Evolutionary conservation across 2,797 vertebrate genomes (phyloP).

Genomic region (Alauda arvensis): DNA sequence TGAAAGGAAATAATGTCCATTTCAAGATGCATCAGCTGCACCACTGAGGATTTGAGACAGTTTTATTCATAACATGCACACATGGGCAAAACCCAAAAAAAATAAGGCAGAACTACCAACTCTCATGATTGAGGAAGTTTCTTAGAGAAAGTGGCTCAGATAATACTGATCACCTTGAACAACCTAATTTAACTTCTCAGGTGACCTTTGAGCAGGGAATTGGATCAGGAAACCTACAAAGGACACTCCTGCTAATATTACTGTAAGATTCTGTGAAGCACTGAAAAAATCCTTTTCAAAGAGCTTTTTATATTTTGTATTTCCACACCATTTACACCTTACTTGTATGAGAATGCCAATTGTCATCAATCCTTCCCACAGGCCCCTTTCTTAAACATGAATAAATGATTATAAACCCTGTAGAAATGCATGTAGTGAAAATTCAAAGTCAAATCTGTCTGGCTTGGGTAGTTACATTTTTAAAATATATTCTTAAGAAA

Average conservation of each 20-base stretch:
- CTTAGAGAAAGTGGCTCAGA: neutral
- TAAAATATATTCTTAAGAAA: neutral
- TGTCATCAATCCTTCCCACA: neutral
- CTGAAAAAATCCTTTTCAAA: neutral
- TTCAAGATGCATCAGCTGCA: neutral
- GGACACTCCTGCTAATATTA: neutral
- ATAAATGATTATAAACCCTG: neutral
- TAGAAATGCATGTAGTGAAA: neutral
- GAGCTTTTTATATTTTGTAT: neutral
- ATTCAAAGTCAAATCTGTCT: neutral
- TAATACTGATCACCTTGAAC: neutral
- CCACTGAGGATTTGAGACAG: neutral
- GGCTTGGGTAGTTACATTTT: neutral
- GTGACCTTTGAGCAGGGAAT: neutral
- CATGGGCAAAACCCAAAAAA: neutral
- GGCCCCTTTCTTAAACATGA: neutral
- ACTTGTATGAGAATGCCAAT: neutral
- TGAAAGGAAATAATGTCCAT: neutral
- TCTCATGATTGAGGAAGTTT: neutral
- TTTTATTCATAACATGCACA: rapidly evolving
- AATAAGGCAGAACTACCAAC: neutral
- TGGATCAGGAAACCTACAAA: neutral
- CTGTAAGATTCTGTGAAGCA: neutral
- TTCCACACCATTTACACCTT: neutral
- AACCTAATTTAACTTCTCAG: neutral